phyloP scores from a whole-genome alignment of 2,797 vertebrate genomes.

The Masticophis lateralis region DNA sequence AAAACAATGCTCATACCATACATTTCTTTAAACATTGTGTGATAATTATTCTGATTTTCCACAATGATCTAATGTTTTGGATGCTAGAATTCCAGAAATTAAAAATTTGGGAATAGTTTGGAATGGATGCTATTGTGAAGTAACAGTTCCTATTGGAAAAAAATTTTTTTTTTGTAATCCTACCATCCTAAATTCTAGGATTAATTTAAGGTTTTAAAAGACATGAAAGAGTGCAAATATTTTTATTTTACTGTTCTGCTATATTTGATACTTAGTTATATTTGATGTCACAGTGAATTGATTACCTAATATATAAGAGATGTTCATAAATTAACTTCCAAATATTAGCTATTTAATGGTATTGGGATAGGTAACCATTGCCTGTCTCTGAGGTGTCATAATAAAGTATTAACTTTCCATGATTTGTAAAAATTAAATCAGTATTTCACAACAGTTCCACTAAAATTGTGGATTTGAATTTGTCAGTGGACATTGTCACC shows the following conservation, averaged over 20 bases:
- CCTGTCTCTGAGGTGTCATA: neutral
- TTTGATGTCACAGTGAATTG: constrained; percentile 50
- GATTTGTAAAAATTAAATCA: neutral
- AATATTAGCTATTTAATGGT: neutral
- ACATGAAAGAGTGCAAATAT: neutral
- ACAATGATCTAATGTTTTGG: neutral
- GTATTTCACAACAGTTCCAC: neutral
- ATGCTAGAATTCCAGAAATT: constrained; percentile 30
- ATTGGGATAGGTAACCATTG: constrained; percentile 15
- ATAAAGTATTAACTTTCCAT: neutral
- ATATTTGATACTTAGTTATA: neutral
- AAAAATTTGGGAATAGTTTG: neutral
- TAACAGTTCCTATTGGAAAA: constrained; percentile 10
- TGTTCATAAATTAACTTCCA: neutral
- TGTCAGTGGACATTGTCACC: neutral
- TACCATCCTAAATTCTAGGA: neutral
- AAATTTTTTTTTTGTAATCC: neutral
- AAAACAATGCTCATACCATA: constrained; percentile 19
- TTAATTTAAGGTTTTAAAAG: neutral
- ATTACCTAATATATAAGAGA: neutral
- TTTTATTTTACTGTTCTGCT: neutral
- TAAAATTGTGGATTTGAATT: neutral
- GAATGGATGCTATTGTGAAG: neutral
- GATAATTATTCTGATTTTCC: constrained; percentile 22
- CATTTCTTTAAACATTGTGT: constrained; percentile 4